Percentiles rank a stretch among this genome's conserved stretches.
Conservation (phyloP, 2,797 vertebrate genomes). For the Acanthurus tractus region DNA sequence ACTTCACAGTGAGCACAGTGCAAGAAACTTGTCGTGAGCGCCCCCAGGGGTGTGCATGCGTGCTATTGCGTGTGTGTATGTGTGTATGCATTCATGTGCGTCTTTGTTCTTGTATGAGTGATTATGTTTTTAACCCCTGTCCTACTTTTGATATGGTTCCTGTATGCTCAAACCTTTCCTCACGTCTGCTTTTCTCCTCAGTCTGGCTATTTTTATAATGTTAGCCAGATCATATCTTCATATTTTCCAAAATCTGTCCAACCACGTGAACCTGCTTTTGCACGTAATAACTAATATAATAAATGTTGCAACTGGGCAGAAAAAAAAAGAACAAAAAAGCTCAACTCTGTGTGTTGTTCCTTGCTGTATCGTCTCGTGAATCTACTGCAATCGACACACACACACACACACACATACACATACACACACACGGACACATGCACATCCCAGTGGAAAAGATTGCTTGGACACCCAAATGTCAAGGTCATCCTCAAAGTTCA, state of each 20-base stretch:
- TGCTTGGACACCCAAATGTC: constrained; percentile 62
- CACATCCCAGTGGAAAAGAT: constrained; percentile 45
- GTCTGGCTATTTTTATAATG: constrained; percentile 13
- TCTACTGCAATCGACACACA: background rate
- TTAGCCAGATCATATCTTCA: constrained; percentile 24
- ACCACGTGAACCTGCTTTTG: constrained; percentile 20
- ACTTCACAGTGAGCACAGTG: constrained; percentile 40
- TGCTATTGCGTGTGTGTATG: constrained; percentile 15
- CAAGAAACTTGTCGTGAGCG: constrained; percentile 11
- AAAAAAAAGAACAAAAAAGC: background rate
- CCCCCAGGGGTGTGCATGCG: constrained; percentile 9
- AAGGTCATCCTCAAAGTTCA: constrained; percentile 74
- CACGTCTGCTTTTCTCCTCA: background rate
- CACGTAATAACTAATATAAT: constrained; percentile 16
- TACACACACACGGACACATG: constrained; percentile 10
- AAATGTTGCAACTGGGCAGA: background rate
- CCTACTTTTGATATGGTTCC: background rate
- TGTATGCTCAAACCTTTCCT: constrained; percentile 19
- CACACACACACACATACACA: constrained; percentile 22
- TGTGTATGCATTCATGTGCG: constrained; percentile 29
- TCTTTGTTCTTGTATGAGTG: constrained; percentile 3
- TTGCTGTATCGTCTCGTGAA: constrained; percentile 5
- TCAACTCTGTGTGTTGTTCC: background rate
- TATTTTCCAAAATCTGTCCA: background rate
- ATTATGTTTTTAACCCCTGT: constrained; percentile 30